Evolutionary conservation across 2,888 invertebrate species (phyloP).

Genomic region (Caenorhabditis drosophilae): DNA sequence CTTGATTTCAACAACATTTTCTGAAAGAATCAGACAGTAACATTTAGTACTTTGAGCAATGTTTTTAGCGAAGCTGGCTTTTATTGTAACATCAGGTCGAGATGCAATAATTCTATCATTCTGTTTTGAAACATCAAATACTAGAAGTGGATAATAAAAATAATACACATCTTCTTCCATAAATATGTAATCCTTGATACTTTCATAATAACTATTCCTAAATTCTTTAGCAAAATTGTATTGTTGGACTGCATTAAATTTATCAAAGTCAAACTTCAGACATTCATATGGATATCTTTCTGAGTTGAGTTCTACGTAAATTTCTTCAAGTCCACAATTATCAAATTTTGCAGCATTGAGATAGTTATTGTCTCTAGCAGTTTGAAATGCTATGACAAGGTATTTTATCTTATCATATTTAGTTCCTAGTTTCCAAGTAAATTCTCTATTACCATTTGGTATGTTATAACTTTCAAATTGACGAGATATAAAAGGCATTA

Average conservation of each 20-base stretch:
- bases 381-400: conserved; percentile 43
- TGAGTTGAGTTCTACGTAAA: conserved; percentile 50
- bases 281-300: conserved; percentile 57
- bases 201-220: conserved; percentile 50
- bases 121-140: too few relatives aligned
- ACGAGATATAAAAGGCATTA: conserved; percentile 48
- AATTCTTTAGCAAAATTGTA: conserved; percentile 57
- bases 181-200: conserved; percentile 46
- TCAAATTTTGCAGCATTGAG: conserved; percentile 51
- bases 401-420: conserved; percentile 58
- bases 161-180: conserved; percentile 50
- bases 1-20: conserved; percentile 43
- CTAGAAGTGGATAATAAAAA: conserved; percentile 48
- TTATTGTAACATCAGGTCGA: conserved; percentile 54
- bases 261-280: conserved; percentile 51
- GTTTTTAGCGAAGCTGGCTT: conserved; percentile 39
- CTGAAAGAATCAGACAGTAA: conserved; percentile 39
- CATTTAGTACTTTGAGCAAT: conserved; percentile 47
- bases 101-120: conserved; percentile 51
- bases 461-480: conserved; percentile 58
- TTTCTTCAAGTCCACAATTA: conserved; percentile 51
- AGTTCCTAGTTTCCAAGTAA: conserved; percentile 57
- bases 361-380: conserved; percentile 51
- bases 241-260: conserved; percentile 51
- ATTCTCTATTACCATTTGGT: conserved; percentile 53